These are phyloP conservation scores for Cephus rjabovi DNA, from an alignment of 2,888 invertebrate genomes.

Conservation along the genomic window DNA sequence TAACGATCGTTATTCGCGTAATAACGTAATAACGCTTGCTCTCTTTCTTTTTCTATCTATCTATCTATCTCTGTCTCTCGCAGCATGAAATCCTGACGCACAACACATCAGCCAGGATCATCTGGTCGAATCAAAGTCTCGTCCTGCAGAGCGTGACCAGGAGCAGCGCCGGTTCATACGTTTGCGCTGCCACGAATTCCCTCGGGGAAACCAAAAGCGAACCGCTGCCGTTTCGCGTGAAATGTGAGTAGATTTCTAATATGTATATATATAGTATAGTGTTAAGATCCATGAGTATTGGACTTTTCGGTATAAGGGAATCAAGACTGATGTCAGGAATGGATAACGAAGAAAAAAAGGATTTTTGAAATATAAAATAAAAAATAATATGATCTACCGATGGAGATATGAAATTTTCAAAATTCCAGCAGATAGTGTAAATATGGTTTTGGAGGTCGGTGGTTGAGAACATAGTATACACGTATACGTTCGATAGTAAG, in stretches of 20 bases:
- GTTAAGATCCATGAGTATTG: background rate
- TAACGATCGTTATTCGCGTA: background rate
- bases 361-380: background rate
- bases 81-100: conserved; percentile 85
- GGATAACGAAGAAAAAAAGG: background rate
- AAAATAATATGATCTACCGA: background rate
- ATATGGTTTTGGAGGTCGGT: background rate
- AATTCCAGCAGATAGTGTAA: background rate
- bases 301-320: background rate
- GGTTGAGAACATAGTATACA: background rate
- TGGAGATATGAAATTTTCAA: background rate
- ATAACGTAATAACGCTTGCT: background rate
- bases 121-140: conserved; percentile 91
- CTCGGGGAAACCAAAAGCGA: conserved; percentile 91
- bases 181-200: conserved; percentile 88
- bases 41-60: conserved; percentile 51
- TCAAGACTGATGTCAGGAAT: too few relatives aligned
- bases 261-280: background rate
- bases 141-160: conserved; percentile 91
- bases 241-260: conserved; percentile 77
- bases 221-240: conserved; percentile 84
- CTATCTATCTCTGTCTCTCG: conserved; percentile 49
- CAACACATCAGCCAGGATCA: conserved; percentile 88
- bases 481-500: background rate
- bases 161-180: conserved; percentile 87